Conservation (phyloP, 2,113 vertebrate species). For the Machaerirhynchus nigripectus region DNA sequence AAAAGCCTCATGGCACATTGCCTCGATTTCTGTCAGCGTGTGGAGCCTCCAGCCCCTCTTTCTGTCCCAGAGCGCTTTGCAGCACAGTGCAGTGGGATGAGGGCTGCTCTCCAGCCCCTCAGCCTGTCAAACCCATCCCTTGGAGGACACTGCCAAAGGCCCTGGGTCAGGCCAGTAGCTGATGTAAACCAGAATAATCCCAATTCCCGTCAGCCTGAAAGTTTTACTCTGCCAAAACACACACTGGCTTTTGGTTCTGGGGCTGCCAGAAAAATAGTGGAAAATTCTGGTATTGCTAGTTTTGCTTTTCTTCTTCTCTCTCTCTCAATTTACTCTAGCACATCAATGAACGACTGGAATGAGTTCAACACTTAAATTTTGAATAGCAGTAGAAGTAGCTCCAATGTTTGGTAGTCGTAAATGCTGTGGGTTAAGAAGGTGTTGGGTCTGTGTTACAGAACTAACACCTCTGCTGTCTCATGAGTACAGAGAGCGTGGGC, state of each 20-base stretch:
- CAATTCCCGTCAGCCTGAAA: not conserved
- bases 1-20: not conserved
- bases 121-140: not conserved
- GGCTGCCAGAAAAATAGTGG: not conserved
- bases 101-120: not conserved
- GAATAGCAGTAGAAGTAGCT: not conserved
- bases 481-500: not conserved
- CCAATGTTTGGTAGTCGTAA: not conserved
- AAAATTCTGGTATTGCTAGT: not conserved
- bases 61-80: not conserved
- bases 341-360: not conserved
- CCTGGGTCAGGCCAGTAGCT: not conserved
- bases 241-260: not conserved
- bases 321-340: not conserved
- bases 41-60: not conserved
- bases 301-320: not conserved
- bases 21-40: accelerated
- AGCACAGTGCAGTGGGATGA: not conserved
- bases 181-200: constrained; percentile 5
- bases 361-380: not conserved
- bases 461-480: not conserved
- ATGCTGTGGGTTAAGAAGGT: not conserved
- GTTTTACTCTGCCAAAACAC: not conserved
- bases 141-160: not conserved
- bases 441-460: not conserved